Conservation (phyloP, 2,797 vertebrate species). For the Tamandua tetradactyla region DNA sequence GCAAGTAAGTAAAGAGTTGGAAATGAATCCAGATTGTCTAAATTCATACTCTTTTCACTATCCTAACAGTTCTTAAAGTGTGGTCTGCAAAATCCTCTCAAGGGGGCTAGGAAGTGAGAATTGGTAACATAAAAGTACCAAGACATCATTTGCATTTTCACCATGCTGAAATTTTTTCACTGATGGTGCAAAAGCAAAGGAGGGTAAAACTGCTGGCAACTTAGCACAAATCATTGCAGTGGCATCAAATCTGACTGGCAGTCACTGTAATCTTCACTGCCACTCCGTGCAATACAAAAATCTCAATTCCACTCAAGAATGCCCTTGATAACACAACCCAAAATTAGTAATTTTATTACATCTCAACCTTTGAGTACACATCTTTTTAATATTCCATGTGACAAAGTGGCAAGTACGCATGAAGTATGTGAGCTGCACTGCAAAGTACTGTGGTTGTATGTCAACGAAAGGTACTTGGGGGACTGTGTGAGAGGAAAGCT, state of each 20-base stretch:
- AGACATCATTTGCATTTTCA: neutral
- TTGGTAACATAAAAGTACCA: neutral
- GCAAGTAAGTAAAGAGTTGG: neutral
- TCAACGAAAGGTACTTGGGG: neutral
- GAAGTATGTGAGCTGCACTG: neutral
- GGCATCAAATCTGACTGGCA: neutral
- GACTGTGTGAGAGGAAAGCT: neutral
- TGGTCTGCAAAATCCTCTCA: neutral
- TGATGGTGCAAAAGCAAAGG: neutral
- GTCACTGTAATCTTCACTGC: neutral
- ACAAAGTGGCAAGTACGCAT: neutral
- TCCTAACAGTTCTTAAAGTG: neutral
- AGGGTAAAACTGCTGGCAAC: too few species aligned
- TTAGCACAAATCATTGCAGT: neutral
- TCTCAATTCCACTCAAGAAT: neutral
- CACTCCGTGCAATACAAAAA: neutral
- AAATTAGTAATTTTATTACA: neutral
- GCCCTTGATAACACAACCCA: neutral
- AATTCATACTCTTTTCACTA: neutral
- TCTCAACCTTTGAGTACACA: neutral
- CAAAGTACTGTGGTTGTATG: neutral
- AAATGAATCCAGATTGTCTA: neutral
- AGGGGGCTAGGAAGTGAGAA: neutral
- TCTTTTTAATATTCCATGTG: too few species aligned
- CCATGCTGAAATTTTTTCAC: neutral